These are phyloP conservation scores for Netelia melanura DNA, from an alignment of 2,888 invertebrate genomes.

Conservation along the genomic window DNA sequence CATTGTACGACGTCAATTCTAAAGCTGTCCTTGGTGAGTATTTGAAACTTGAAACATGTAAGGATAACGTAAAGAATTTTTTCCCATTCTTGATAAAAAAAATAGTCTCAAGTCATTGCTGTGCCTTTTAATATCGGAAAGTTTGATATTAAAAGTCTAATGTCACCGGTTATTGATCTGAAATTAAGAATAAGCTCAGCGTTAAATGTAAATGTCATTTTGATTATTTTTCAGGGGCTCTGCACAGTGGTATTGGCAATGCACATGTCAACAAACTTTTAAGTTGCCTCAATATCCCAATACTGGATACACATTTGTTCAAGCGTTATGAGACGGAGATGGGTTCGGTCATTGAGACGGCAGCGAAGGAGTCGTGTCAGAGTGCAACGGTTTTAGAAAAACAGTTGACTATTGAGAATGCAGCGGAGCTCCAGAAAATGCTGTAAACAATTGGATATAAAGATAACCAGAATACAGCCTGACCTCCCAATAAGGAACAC, in stretches of 20 bases:
- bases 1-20: neutral
- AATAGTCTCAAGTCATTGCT: neutral
- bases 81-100: no score
- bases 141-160: neutral
- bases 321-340: conserved; percentile 31
- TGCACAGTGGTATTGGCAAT: conserved; percentile 19
- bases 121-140: neutral
- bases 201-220: neutral
- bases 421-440: conserved; percentile 10
- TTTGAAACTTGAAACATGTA: neutral
- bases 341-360: conserved; percentile 18
- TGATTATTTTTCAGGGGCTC: neutral
- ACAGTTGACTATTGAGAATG: conserved; percentile 12
- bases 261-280: conserved; percentile 24
- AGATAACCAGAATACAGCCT: no score
- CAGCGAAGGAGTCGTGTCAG: conserved; percentile 26
- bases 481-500: no score
- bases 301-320: conserved; percentile 19
- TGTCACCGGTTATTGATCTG: neutral
- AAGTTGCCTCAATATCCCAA: conserved; percentile 28
- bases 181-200: neutral
- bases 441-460: no score
- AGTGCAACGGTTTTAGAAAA: conserved; percentile 20
- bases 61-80: no score
- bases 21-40: conserved; percentile 8